Percentiles rank a stretch among this genome's conserved stretches.
Conservation (phyloP, 2,888 invertebrate species). For the Gastrophysa polygoni region DNA sequence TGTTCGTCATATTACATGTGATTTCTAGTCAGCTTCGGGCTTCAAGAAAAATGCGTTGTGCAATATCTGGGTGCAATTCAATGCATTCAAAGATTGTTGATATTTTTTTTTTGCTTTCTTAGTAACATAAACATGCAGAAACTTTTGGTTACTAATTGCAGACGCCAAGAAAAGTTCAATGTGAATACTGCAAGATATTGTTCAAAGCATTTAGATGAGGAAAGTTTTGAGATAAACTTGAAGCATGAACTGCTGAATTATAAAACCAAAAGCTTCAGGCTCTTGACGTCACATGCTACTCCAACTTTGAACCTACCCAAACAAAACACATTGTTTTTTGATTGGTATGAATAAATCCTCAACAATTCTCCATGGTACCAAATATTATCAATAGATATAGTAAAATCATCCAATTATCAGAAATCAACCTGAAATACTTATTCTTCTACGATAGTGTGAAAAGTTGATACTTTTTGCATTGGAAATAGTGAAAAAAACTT, state of each 20-base stretch:
- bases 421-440: no score
- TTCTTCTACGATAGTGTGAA: no score
- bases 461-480: no score
- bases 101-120: conserved; percentile 17
- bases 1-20: no score
- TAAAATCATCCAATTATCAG: no score
- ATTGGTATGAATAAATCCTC: no score
- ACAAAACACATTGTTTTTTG: no score
- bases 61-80: conserved; percentile 7
- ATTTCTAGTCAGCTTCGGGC: no score
- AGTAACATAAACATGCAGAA: conserved; percentile 10
- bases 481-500: no score
- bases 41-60: conserved; percentile 19
- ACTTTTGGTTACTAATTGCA: conserved; percentile 12
- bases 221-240: conserved; percentile 16
- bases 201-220: conserved; percentile 17
- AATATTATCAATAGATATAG: no score
- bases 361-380: no score
- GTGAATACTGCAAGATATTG: conserved; percentile 16
- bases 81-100: conserved; percentile 11
- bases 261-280: conserved; percentile 11
- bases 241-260: conserved; percentile 18
- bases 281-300: conserved; percentile 9
- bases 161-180: conserved; percentile 16
- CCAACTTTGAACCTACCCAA: conserved; percentile 16